Percentiles rank a stretch among this genome's conserved stretches.
These are phyloP conservation scores for Bibio marci DNA, from an alignment of 2,888 invertebrate genomes.

Conservation along the genomic window DNA sequence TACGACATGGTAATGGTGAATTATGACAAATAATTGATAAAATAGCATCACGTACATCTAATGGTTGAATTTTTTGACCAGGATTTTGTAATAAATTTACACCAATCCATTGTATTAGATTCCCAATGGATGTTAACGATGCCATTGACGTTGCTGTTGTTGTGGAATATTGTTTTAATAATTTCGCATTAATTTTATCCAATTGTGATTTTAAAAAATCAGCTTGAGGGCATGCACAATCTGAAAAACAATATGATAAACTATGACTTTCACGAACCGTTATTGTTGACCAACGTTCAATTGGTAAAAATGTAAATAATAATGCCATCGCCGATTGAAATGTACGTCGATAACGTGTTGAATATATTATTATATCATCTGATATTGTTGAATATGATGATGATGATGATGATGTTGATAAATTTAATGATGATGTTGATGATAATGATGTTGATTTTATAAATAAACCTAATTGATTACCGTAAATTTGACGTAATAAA, in stretches of 20 bases:
- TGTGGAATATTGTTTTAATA: conserved; percentile 56
- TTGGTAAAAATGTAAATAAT: conserved; percentile 50
- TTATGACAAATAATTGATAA: conserved; percentile 76
- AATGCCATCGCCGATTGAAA: conserved; percentile 79
- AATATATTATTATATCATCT: conserved; percentile 50
- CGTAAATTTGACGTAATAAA: conserved; percentile 41
- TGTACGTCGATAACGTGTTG: conserved; percentile 75
- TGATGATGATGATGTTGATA: conserved; percentile 16
- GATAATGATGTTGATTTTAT: conserved; percentile 12
- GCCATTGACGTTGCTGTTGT: conserved; percentile 37
- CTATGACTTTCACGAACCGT: conserved; percentile 60
- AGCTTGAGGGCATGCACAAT: conserved; percentile 55
- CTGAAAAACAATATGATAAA: conserved; percentile 68
- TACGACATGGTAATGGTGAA: conserved; percentile 56
- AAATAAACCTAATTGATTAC: conserved; percentile 25
- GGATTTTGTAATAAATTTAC: conserved; percentile 46
- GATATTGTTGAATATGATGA: conserved; percentile 8
- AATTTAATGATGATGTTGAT: conserved; percentile 12
- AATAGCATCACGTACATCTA: conserved; percentile 51
- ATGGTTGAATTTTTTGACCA: conserved; percentile 45
- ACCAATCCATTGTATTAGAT: conserved; percentile 40
- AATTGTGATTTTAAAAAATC: conserved; percentile 32
- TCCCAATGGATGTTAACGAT: too few relatives aligned
- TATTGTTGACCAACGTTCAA: conserved; percentile 46
- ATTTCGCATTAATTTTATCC: conserved; percentile 37